These are phyloP conservation scores for Danio rerio DNA, from an alignment of 2,113 vertebrate species.

Conservation along the genomic window GRCz12tu NC_133187.1:12651001-12651500, in stretches of 20 bases:
- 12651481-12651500: constrained; percentile 26
- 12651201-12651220: no score
- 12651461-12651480: constrained; percentile 5
- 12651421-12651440: background rate
- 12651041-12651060: no score
- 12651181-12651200: no score
- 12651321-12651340: background rate
- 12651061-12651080: no score
- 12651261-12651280: background rate
- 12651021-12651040: no score
- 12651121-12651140: no score
- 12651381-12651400: constrained; percentile 29
- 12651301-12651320: background rate
- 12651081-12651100: no score
- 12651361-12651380: background rate
- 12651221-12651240: no score
- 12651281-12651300: background rate
- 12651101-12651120: no score
- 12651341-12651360: background rate
- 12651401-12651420: constrained; percentile 17
- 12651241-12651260: no score
- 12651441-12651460: constrained; percentile 21
- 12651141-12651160: no score
- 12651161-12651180: background rate
- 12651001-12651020: no score